phyloP scores from a whole-genome alignment of 2,113 vertebrate species.

The Lophius piscatorius region DNA sequence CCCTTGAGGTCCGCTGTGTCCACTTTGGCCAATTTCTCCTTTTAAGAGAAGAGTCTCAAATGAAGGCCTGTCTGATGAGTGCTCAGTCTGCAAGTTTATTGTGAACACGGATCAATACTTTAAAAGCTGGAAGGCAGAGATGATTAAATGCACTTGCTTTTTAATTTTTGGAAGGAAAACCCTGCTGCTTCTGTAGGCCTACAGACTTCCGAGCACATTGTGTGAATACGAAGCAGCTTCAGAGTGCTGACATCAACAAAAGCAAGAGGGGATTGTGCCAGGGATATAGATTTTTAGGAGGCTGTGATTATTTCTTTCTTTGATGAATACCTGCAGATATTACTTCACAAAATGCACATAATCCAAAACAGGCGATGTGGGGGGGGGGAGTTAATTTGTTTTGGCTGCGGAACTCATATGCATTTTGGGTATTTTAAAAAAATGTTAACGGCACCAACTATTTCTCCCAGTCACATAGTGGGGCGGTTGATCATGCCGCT shows the following conservation, averaged over 20 bases:
- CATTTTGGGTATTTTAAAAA: no score
- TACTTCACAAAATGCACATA: constrained; percentile 41
- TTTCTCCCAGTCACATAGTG: constrained; percentile 59
- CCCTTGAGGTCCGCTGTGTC: neutral
- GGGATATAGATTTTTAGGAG: constrained; percentile 56
- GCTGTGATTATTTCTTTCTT: constrained; percentile 61
- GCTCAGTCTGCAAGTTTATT: constrained; percentile 19
- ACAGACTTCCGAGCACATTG: constrained; percentile 32
- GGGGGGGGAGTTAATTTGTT: no score
- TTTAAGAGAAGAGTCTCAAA: constrained; percentile 24
- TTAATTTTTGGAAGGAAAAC: constrained; percentile 52
- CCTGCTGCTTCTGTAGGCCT: constrained; percentile 31
- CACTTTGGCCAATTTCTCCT: constrained; percentile 1
- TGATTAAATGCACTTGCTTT: constrained; percentile 47
- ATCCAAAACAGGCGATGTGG: constrained; percentile 2
- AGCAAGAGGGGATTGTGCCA: constrained; percentile 36
- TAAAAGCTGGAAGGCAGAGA: constrained; percentile 27
- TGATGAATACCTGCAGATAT: constrained; percentile 66
- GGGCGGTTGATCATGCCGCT: constrained; percentile 54
- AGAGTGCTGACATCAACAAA: constrained; percentile 66
- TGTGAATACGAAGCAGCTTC: constrained; percentile 61
- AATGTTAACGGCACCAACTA: neutral
- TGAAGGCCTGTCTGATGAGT: constrained; percentile 21
- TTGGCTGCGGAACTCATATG: no score
- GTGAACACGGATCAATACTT: constrained; percentile 51